Conservation (phyloP, 2,113 vertebrate genomes). For the Psilopsiagon aurifrons region DNA sequence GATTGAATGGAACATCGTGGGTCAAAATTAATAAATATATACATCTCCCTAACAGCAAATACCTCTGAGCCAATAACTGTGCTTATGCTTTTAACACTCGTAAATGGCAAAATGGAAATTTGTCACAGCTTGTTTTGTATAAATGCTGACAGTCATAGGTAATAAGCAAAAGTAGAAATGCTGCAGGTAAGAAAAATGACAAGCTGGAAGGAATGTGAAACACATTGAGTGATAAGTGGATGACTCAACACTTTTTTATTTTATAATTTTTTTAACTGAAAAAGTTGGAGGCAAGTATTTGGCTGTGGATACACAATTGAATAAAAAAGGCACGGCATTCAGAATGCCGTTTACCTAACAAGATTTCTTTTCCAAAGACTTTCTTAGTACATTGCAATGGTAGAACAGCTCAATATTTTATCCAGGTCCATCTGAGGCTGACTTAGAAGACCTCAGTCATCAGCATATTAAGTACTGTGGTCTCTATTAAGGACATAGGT, state of each 20-base stretch:
- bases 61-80: not conserved
- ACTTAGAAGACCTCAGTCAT: not conserved
- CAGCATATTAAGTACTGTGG: not conserved
- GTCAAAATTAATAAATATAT: not conserved
- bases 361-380: not conserved
- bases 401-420: not conserved
- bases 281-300: not conserved
- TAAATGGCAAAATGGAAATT: not conserved
- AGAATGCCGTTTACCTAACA: not conserved
- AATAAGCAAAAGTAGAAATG: not conserved
- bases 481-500: not conserved
- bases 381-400: not conserved
- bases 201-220: not conserved
- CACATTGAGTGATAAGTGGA: not conserved
- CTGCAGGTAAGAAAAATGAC: not conserved
- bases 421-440: not conserved
- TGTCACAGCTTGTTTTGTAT: accelerated
- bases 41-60: not conserved
- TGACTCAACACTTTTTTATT: not conserved
- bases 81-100: not conserved
- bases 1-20: not conserved
- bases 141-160: not conserved
- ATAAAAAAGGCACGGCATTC: not conserved
- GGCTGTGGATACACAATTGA: not conserved
- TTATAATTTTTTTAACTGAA: not conserved